These are phyloP conservation scores for Philypnodon macrostomus DNA, from an alignment of 2,797 vertebrate species.

Conservation along the genomic window DNA sequence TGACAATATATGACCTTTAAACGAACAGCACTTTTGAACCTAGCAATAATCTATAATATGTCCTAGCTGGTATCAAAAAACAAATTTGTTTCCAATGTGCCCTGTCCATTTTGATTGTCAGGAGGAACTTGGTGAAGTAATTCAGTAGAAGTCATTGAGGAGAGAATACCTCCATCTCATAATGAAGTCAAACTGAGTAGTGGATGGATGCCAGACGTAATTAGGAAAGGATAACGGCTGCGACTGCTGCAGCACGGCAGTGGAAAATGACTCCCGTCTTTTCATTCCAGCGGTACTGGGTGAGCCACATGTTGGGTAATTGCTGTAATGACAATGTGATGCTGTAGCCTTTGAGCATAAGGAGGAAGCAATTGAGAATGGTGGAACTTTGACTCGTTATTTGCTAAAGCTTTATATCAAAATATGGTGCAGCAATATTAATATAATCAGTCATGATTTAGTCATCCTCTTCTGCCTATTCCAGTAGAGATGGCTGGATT, in stretches of 20 bases:
- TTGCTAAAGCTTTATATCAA: slow-evolving; percentile 29
- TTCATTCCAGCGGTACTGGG: slow-evolving; percentile 51
- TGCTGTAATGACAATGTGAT: slow-evolving; percentile 45
- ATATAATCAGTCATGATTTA: neutral
- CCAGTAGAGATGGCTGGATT: too few relatives aligned
- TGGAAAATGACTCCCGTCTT: slow-evolving; percentile 64
- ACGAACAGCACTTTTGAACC: slow-evolving; percentile 33
- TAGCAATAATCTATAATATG: slow-evolving; percentile 56
- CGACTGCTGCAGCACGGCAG: slow-evolving; percentile 54
- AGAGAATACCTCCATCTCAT: slow-evolving; percentile 71
- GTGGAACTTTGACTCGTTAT: slow-evolving; percentile 29
- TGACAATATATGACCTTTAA: slow-evolving; percentile 50
- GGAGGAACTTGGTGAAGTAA: slow-evolving; percentile 62
- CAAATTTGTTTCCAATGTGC: slow-evolving; percentile 60
- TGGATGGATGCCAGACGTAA: slow-evolving; percentile 73
- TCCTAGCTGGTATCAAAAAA: slow-evolving; percentile 49
- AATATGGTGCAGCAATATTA: neutral
- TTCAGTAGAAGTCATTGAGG: slow-evolving; percentile 70
- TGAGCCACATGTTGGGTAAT: slow-evolving; percentile 64
- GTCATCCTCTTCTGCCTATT: too few relatives aligned
- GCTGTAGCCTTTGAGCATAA: slow-evolving; percentile 41
- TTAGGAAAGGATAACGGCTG: slow-evolving; percentile 66
- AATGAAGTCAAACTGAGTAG: slow-evolving; percentile 72
- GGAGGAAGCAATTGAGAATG: slow-evolving; percentile 18
- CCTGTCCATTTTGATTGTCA: slow-evolving; percentile 63